Evolutionary conservation across 2,888 invertebrate genomes (phyloP).

Genomic region (Ganaspis brasiliensis): DNA sequence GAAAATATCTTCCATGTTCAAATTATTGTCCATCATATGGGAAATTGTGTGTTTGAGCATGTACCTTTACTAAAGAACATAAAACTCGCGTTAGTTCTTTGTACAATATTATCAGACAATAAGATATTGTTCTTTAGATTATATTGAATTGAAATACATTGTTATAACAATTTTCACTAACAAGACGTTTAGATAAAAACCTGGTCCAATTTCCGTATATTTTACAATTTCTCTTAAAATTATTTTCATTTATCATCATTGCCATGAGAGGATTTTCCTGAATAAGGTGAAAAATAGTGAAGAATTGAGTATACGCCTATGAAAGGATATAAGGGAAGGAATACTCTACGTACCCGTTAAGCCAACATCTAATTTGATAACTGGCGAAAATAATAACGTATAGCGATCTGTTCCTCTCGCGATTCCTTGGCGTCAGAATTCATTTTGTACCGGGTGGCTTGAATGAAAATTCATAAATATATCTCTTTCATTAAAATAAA

Average conservation of each 20-base stretch:
- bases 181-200: too few species aligned
- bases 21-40: background rate
- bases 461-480: slow-evolving; percentile 48
- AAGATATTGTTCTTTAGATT: too few species aligned
- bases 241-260: too few species aligned
- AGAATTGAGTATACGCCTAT: slow-evolving; percentile 67
- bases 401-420: slow-evolving; percentile 63
- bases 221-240: too few species aligned
- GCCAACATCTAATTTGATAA: slow-evolving; percentile 78
- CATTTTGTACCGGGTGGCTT: slow-evolving; percentile 68
- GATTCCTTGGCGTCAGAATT: slow-evolving; percentile 63
- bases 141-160: too few species aligned
- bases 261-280: too few species aligned
- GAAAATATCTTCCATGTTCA: background rate
- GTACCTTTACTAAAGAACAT: too few species aligned
- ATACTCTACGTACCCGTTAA: slow-evolving; percentile 69
- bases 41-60: too few species aligned
- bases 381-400: slow-evolving; percentile 74
- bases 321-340: slow-evolving; percentile 58
- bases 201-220: too few species aligned
- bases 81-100: too few species aligned
- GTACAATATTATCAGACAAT: too few species aligned
- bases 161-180: too few species aligned
- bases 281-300: slow-evolving; percentile 38
- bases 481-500: background rate